Base-by-base conservation (phyloP, 2,113 vertebrate genomes). In the Pangasianodon hypophthalmus region DNA sequence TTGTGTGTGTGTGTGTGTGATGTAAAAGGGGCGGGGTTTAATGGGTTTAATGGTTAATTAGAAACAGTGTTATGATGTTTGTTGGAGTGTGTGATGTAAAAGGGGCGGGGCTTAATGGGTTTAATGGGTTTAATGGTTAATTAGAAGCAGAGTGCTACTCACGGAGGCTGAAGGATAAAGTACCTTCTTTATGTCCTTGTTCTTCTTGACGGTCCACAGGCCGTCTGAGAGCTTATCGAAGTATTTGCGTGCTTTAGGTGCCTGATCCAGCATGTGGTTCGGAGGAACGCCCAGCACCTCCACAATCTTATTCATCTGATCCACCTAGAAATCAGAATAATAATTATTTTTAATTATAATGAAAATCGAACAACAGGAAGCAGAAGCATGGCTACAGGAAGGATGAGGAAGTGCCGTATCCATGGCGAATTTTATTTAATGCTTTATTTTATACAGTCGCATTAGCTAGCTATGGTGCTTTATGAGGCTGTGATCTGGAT, bases 281-380 rank as follows among this genome's bases (percentile, higher is more conserved):
- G 98, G 97, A 0, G 98, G 98, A 85, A 98, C 96, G 21, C 98
- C 98, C 90, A 98, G 93, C 85, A 98, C 98, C 94, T 98, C 98
- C 93, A 98, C 98, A 24, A 98, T 98, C 91, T 98, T 97, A 95
- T 97, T 98, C 98, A 98, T 98, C 95, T 98, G 97, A 95, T 98
- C 97, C 83, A 98, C 97, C 97, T 97, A 87, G 52, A 32, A 24
- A 24, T 32, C 48, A 54, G 46, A 71, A 71, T 60, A 50, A 89
- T 4, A 0, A 26, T 48, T 8, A 56, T 3, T 64, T 75, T 46
- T n/a, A 26, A 67, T 82, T 16, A 52, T 54, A 5, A 54, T 19
- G 9, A 81, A 18, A 10, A 8, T 6, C 10, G 18, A 29, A 62
- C 37, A 32, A n/a, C 7, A 83, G 8, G 14, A 84, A 26, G 21